These are phyloP conservation scores for Cheilosia urbana DNA, from an alignment of 2,888 invertebrate genomes.

Conservation along the genomic window DNA sequence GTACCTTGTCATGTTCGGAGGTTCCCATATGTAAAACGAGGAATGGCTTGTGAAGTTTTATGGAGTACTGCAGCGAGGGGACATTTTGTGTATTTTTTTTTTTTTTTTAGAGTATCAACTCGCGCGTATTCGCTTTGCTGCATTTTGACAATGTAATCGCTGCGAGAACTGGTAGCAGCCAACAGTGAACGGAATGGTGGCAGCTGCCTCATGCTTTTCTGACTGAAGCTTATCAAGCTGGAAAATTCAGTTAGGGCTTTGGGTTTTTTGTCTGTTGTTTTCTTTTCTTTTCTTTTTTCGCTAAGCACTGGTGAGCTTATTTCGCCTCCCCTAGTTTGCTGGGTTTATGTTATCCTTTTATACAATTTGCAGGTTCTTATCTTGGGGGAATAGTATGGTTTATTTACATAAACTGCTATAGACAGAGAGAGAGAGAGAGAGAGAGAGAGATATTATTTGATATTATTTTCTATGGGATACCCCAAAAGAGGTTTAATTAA, in stretches of 20 bases:
- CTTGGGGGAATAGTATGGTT: conserved; percentile 5
- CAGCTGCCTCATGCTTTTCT: conserved; percentile 51
- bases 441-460: conserved; percentile 48
- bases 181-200: conserved; percentile 26
- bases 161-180: conserved; percentile 35
- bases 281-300: background rate
- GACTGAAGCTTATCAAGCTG: conserved; percentile 63
- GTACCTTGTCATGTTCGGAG: conserved; percentile 61
- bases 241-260: conserved; percentile 54
- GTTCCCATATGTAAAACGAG: conserved; percentile 21
- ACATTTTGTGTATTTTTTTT: background rate
- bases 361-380: conserved; percentile 33
- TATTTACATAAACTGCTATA: conserved; percentile 20
- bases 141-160: conserved; percentile 71
- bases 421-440: background rate
- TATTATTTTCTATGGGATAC: conserved; percentile 35
- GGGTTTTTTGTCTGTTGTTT: background rate
- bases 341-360: conserved; percentile 25
- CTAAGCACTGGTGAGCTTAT: background rate
- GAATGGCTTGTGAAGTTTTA: conserved; percentile 41
- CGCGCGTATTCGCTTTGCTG: conserved; percentile 57
- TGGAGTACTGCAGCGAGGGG: conserved; percentile 33
- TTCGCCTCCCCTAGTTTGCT: background rate
- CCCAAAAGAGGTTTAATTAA: conserved; percentile 58
- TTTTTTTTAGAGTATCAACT: conserved; percentile 21